Evolutionary conservation across 2,888 invertebrate species (phyloP).

Genomic region (Acrocyrtus sp.): DNA sequence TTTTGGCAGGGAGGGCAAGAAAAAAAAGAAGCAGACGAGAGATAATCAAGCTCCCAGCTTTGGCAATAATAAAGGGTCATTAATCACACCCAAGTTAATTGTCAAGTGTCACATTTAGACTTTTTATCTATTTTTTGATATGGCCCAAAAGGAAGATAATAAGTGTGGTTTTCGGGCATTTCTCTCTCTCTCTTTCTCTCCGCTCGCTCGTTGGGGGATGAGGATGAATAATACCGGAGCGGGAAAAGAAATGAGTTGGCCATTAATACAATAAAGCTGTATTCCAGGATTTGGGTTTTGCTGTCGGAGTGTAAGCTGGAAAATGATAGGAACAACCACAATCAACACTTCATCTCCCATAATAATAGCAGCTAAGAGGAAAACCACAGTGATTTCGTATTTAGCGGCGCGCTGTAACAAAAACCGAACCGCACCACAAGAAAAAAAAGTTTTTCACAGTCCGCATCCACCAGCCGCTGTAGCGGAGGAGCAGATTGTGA

Average conservation of each 20-base stretch:
- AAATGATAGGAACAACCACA: not conserved
- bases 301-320: not conserved
- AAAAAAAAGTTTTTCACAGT: not conserved
- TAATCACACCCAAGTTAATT: constrained; percentile 51
- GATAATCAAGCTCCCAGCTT: not conserved
- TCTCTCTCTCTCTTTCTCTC: too few relatives aligned
- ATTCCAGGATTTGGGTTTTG: not conserved
- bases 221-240: not conserved
- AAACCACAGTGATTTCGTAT: too few relatives aligned
- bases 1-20: constrained; percentile 1
- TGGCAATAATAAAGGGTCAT: constrained; percentile 44
- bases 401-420: too few relatives aligned
- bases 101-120: constrained; percentile 50
- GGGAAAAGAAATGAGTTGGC: not conserved
- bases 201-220: too few relatives aligned
- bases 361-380: too few relatives aligned
- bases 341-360: not conserved
- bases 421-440: not conserved
- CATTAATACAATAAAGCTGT: not conserved
- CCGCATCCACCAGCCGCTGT: not conserved
- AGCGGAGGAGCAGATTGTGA: too few relatives aligned
- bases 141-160: not conserved
- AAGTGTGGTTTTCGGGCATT: not conserved
- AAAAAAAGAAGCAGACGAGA: too few relatives aligned
- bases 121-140: constrained; percentile 47